phyloP scores from a whole-genome alignment of 2,797 vertebrate species.

The Cyprinodon diabolis region DNA sequence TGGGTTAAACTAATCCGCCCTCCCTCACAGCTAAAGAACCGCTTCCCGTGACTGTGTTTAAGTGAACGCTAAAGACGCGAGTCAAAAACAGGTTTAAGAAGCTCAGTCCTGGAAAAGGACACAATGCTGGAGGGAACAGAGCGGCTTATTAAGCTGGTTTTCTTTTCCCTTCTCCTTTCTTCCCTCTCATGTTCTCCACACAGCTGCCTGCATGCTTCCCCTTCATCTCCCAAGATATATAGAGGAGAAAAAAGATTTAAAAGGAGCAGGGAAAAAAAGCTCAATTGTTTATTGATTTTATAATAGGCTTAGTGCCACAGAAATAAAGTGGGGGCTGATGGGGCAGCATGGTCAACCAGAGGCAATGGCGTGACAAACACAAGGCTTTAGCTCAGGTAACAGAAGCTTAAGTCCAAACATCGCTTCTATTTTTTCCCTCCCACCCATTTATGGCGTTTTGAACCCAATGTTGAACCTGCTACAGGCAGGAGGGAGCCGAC shows the following conservation, averaged over 20 bases:
- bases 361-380: conserved; percentile 79
- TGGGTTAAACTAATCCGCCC: conserved; percentile 1
- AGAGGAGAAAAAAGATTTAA: conserved; percentile 85
- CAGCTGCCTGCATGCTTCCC: conserved; percentile 63
- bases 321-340: conserved; percentile 81
- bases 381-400: conserved; percentile 77
- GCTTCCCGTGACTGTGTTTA: conserved; percentile 34
- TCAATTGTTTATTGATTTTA: conserved; percentile 91
- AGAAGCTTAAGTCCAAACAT: conserved; percentile 68
- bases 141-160: conserved; percentile 50
- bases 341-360: conserved; percentile 73
- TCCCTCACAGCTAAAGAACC: conserved; percentile 7
- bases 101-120: conserved; percentile 28
- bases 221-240: conserved; percentile 80
- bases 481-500: conserved; percentile 28
- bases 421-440: conserved; percentile 42
- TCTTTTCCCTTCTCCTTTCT: conserved; percentile 19
- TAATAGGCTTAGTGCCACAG: conserved; percentile 86
- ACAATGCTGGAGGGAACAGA: conserved; percentile 31
- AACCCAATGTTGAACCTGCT: conserved; percentile 71
- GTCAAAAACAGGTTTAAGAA: conserved; percentile 43
- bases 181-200: conserved; percentile 16
- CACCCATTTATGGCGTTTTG: conserved; percentile 61
- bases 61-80: conserved; percentile 21
- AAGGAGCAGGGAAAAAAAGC: conserved; percentile 76